Base-by-base conservation (phyloP, 2,888 invertebrate species). In the Tenthredo amoena region DNA sequence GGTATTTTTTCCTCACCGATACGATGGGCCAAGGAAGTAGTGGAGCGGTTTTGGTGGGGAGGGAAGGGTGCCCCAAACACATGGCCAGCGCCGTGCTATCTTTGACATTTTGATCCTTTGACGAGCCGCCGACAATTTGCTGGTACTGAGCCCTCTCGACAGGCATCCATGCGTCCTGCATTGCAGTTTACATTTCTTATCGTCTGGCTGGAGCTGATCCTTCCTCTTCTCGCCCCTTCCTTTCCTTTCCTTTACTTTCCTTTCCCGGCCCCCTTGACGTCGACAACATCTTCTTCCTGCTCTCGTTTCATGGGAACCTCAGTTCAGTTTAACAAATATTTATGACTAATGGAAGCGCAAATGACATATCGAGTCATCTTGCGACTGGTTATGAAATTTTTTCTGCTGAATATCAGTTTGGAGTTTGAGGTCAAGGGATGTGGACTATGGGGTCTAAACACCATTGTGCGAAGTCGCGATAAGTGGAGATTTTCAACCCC, bases 401-500 rank as follows among this genome's bases (percentile, higher is more conserved):
- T 1, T 34, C 18, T 6, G 18, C 31, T 5, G 15, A 34, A 68
- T 31, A 34, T 31, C 34, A 68, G 34, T 68, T 18, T 3, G 3
- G 74, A 43, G 43, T 40, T 43, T 26, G 21, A 40, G 74, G 74
- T 43, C 40, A 21, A 74, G 43, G 74, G 74, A 43, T 76, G 43
- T 40, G 40, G 40, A 72, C 21, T 26, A 21, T 21, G 34, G n/a
- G n/a, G 31, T 6, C 81, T 58, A 21, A 62, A 62, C 31, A 81
- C 62, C 34, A 26, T 40, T 58, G n/a, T 40, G 55, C 50, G 34
- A 21, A 77, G 55, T 50, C 34, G 71, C 84, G 85, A 87, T 85
- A 86, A 86, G 86, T 87, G 85, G 85, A 82, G 85, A 90, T 92
- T 93, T 92, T 92, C 91, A 91, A 91, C 92, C 92, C 91, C 91